phyloP scores from a whole-genome alignment of 2,797 vertebrate species.

The Sylvilagus floridanus region DNA sequence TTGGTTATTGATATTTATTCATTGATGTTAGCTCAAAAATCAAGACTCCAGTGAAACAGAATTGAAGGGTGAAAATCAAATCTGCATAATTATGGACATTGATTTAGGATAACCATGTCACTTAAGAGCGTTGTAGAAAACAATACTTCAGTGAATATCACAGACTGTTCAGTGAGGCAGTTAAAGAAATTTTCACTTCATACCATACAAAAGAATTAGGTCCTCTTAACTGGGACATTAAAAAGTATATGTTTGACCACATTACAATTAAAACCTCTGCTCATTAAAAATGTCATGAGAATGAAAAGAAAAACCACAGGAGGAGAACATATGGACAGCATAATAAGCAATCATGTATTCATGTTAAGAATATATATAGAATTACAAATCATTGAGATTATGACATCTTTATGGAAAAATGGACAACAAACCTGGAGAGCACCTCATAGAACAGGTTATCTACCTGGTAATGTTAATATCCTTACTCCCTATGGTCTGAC shows the following conservation, averaged over 20 bases:
- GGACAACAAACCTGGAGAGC: neutral
- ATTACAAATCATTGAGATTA: neutral
- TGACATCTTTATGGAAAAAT: neutral
- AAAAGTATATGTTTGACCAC: neutral
- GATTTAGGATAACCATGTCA: neutral
- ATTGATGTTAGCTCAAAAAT: neutral
- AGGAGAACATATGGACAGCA: neutral
- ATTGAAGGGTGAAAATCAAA: neutral
- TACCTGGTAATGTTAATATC: neutral
- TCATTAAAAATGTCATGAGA: neutral
- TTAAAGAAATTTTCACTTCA: neutral
- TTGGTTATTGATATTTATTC: neutral
- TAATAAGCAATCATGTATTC: neutral
- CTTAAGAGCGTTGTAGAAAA: neutral
- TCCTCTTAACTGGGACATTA: neutral
- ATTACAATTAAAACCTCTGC: neutral
- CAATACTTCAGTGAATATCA: neutral
- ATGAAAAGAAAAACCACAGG: neutral
- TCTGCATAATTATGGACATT: neutral
- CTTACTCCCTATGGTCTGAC: neutral
- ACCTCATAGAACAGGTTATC: neutral
- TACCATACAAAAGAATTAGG: neutral
- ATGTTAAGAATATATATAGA: neutral
- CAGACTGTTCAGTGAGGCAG: neutral
- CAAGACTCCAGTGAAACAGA: neutral